These are phyloP conservation scores for Coryphaenoides rupestris DNA, from an alignment of 2,113 vertebrate genomes.

Conservation along the genomic window DNA sequence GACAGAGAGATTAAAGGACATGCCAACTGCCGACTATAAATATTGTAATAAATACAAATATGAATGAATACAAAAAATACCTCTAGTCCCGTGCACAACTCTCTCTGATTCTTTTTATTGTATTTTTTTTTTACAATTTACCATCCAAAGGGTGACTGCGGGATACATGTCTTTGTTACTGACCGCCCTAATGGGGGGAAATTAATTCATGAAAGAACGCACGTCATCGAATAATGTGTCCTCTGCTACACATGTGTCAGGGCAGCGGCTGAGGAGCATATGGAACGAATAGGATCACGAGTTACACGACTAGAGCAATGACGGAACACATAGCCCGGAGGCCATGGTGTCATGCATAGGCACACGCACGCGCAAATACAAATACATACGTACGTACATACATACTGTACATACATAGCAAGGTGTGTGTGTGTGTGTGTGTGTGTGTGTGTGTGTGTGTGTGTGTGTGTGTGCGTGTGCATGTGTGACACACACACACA, in stretches of 20 bases:
- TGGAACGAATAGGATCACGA: conserved; percentile 63
- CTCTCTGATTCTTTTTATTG: not conserved
- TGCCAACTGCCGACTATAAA: too few relatives aligned
- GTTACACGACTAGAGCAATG: conserved; percentile 58
- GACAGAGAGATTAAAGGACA: too few relatives aligned
- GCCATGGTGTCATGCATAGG: conserved; percentile 46
- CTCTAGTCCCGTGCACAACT: too few relatives aligned
- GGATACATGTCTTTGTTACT: conserved; percentile 11
- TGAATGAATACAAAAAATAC: too few relatives aligned
- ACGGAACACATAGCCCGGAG: conserved; percentile 52
- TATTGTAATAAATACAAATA: too few relatives aligned
- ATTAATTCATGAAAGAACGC: conserved; percentile 50
- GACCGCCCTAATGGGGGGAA: conserved; percentile 29
- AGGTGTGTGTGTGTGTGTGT: too few relatives aligned
- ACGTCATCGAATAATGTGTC: conserved; percentile 51
- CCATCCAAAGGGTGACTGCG: conserved; percentile 9
- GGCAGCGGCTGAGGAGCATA: conserved; percentile 37
- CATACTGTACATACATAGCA: too few relatives aligned
- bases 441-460: too few relatives aligned
- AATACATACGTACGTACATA: not conserved
- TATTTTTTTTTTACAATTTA: not conserved
- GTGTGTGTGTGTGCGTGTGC: too few relatives aligned
- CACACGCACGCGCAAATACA: not conserved
- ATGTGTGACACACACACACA: not conserved
- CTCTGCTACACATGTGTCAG: conserved; percentile 51